Base-by-base conservation (phyloP, 2,888 invertebrate species). In the Coleophora deauratella region DNA sequence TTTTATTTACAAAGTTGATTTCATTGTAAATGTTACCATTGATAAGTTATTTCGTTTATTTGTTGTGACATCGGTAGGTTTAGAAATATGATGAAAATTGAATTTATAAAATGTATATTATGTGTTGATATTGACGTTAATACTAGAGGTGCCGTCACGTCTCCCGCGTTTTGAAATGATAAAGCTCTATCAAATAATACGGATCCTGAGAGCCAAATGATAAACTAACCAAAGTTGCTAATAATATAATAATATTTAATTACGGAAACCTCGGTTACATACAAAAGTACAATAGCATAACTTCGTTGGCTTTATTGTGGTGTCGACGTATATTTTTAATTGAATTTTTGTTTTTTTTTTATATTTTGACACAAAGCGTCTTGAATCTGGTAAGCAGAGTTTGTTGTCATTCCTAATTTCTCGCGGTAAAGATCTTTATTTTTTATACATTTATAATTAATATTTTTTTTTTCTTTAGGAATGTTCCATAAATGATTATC, bases 1-100 rank as follows among this genome's bases (percentile, higher is more conserved):
- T 54, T 62, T 72, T 66, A 57, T 68, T 69, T 68, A 67, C 67
- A 70, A 64, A 56, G 62, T 71, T 70, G 61, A 65, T 64, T 69
- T 80, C 80, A 77, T 78, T 80, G 80, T 82, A 77, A 78, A 80
- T 80, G 81, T 84, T 82, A 82, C 82, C 84, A 81, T 82, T 79
- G 71, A 67, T 81, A 78, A 78, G 81, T 80, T 80, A 79, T 75
- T 71, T 64, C 67, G 68, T 59, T 68, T 73, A 11, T 7, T 73
- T 68, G 62, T 66, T 62, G 45, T 48, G 45, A 42, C 44, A 39
- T 44, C 41, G 48, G 32, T 44, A 46, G 51, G 42, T 33, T 47
- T 49, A 46, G 46, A 40, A 39, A 30, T 41, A n/a, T 21, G 43
- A 45, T 46, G 43, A 45, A 47, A 45, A 44, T 49, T 49, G 44